Evolutionary conservation across 1,140 invertebrate species (phyloP).

Genomic region (Watersipora subatra): DNA sequence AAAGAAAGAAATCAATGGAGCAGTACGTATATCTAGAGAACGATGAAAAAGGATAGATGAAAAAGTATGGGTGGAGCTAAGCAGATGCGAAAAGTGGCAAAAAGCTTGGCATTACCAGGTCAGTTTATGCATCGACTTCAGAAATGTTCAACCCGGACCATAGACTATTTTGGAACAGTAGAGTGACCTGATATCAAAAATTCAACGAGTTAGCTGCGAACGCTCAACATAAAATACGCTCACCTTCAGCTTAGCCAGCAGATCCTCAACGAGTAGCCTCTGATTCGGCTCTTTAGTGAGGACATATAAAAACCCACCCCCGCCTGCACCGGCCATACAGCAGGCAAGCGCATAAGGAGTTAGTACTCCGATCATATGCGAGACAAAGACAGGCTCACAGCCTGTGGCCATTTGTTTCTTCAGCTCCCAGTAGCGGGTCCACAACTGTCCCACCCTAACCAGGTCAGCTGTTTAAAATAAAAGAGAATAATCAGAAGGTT

Average conservation of each 20-base stretch:
- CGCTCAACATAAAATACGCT: background rate
- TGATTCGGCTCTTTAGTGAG: slow-evolving; percentile 27
- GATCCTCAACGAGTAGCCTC: slow-evolving; percentile 14
- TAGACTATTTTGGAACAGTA: no score
- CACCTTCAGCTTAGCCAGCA: slow-evolving; percentile 12
- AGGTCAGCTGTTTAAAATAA: slow-evolving; percentile 29
- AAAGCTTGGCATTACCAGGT: no score
- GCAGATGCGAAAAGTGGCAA: no score
- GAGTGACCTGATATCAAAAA: no score
- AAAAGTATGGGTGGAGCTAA: no score
- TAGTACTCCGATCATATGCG: slow-evolving; percentile 28
- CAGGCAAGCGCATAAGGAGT: slow-evolving; percentile 30
- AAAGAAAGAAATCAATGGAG: background rate
- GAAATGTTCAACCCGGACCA: no score
- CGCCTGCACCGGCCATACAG: slow-evolving; percentile 41
- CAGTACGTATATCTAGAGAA: background rate
- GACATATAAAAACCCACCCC: slow-evolving; percentile 41
- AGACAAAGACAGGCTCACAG: slow-evolving; percentile 37
- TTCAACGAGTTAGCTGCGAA: no score
- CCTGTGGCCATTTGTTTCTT: slow-evolving; percentile 44
- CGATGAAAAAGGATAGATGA: no score
- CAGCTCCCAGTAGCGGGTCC: slow-evolving; percentile 40
- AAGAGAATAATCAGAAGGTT: no score
- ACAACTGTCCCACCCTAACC: slow-evolving; percentile 29
- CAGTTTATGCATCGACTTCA: no score